Conservation (phyloP, 2,797 vertebrate species). For the Gymnocypris eckloni region DNA sequence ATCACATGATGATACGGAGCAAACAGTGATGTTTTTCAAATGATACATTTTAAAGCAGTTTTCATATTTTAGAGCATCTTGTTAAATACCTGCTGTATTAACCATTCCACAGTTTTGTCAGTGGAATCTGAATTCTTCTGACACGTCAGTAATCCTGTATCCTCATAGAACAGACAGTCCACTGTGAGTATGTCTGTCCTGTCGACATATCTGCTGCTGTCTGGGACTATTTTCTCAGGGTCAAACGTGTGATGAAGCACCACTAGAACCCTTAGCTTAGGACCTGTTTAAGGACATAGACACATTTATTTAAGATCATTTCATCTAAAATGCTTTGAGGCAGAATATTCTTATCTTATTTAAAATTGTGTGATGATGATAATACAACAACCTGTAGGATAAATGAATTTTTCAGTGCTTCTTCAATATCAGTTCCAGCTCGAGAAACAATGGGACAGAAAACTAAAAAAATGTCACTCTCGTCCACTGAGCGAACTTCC, state of each 20-base stretch:
- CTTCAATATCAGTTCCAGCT: constrained; percentile 41
- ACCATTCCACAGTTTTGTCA: not conserved
- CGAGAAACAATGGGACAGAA: constrained; percentile 35
- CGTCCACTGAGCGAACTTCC: not conserved
- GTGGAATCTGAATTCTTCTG: not conserved
- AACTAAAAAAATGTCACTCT: constrained; percentile 31
- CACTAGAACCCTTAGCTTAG: constrained; percentile 9
- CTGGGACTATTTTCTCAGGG: not conserved
- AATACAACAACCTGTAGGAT: no score
- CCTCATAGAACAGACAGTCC: constrained; percentile 2
- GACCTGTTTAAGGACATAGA: not conserved
- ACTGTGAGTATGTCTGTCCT: not conserved
- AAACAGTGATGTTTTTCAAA: not conserved
- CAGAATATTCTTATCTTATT: no score
- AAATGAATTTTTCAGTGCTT: not conserved
- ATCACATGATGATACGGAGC: not conserved
- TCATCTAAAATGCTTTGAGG: no score
- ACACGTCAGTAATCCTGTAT: constrained; percentile 18
- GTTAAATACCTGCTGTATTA: not conserved
- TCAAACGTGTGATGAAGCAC: constrained; percentile 33
- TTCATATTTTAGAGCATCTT: not conserved
- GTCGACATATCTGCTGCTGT: not conserved
- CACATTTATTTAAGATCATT: not conserved
- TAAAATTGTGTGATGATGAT: no score
- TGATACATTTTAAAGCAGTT: not conserved